A percentile compares a stretch with the other conserved stretches of the same genome.
These are phyloP conservation scores for Grammomys surdaster DNA, from an alignment of 2,113 vertebrate species.

Conservation along the genomic window DNA sequence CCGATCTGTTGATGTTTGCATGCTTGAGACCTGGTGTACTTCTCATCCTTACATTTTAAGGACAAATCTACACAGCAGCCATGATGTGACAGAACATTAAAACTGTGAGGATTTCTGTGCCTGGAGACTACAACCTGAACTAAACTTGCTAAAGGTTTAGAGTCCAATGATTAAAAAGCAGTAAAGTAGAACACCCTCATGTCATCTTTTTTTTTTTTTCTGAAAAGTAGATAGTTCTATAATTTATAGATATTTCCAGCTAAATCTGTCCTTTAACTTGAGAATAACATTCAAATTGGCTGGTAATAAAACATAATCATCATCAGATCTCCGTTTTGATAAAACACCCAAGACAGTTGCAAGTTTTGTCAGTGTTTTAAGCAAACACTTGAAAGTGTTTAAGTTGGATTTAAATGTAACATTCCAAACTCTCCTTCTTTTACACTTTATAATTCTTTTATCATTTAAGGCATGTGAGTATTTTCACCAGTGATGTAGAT, in stretches of 20 bases:
- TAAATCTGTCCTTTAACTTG: neutral
- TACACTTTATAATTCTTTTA: constrained; percentile 32
- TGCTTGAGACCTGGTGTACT: neutral
- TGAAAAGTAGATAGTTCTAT: neutral
- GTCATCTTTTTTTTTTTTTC: neutral
- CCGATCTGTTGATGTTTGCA: neutral
- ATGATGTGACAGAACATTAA: neutral
- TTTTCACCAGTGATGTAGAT: constrained; percentile 46
- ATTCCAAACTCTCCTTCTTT: constrained; percentile 5
- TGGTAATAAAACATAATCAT: neutral
- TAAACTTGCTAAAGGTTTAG: neutral
- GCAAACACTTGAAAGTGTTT: constrained; percentile 41
- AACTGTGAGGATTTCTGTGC: neutral
- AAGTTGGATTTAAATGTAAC: constrained; percentile 3
- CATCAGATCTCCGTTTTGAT: constrained; percentile 2
- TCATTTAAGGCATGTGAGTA: constrained; percentile 62
- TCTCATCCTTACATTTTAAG: neutral
- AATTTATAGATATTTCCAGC: neutral
- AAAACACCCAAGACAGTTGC: neutral
- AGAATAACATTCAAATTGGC: neutral
- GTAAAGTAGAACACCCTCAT: neutral
- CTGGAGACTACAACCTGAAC: neutral
- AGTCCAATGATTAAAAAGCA: neutral
- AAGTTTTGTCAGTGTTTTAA: constrained; percentile 33
- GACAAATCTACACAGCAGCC: neutral